Conservation (phyloP, 37 sponge, comb jelly and placozoan species). For the Ephydatia muelleri region DNA sequence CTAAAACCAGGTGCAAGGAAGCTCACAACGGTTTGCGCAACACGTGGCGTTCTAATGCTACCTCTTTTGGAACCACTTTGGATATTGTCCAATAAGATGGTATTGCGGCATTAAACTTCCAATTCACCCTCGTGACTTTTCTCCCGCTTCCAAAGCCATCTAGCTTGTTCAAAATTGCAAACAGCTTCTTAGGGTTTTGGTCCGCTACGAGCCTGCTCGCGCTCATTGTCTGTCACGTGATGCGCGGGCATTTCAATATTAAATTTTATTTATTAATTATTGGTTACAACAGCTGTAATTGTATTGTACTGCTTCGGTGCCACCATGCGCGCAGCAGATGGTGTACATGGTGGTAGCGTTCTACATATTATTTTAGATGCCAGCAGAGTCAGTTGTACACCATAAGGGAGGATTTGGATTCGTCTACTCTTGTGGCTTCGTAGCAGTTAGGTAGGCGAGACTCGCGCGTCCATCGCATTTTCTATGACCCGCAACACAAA, state of each 20-base stretch:
- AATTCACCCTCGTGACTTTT: constrained; percentile 38
- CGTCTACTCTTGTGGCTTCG: too few species aligned
- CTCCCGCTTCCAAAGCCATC: constrained; percentile 45
- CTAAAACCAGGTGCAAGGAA: background rate
- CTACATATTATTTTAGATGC: background rate
- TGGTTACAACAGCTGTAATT: too few species aligned
- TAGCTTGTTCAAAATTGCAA: constrained; percentile 36
- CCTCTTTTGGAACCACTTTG: constrained; percentile 40
- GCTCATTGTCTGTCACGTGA: background rate
- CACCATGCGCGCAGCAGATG: background rate
- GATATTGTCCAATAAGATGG: constrained; percentile 59
- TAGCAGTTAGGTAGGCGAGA: too few species aligned
- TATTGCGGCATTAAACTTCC: constrained; percentile 19
- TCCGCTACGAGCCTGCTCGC: background rate
- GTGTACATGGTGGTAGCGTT: background rate
- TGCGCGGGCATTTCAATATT: background rate
- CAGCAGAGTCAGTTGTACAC: background rate
- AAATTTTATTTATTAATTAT: too few species aligned
- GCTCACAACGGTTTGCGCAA: background rate
- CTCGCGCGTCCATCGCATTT: too few species aligned
- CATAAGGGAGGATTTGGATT: background rate
- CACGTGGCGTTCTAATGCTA: background rate
- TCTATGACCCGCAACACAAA: too few species aligned
- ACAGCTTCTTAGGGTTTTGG: constrained; percentile 41
- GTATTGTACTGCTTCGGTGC: background rate